Evolutionary conservation across 2,888 invertebrate species (phyloP), one percentile per base, ranked within the genome.

Genomic region (Caenorhabditis doughertyi): DNA sequence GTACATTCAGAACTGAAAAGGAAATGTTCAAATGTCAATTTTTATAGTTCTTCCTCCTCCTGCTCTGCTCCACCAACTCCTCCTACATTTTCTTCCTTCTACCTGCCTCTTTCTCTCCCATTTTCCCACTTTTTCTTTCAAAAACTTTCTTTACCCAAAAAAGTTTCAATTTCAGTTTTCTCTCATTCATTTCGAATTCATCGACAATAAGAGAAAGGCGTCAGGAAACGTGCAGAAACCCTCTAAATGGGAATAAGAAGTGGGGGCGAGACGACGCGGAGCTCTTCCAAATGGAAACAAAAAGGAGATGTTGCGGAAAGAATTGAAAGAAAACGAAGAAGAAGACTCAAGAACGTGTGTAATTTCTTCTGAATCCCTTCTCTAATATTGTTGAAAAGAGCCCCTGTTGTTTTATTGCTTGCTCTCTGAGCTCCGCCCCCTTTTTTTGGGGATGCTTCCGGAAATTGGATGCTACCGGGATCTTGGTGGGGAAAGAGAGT

Each of bases 151-250:
- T n/a, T 7, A 32, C 32, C 4, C 39, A 39, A 39, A 11, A 39
- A 39, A 39, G 72, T 62, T 73, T 73, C 62, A 27, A 62, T 73
- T 73, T 73, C 72, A 73, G 42, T 53, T 72, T 72, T 73, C 72
- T 18, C 72, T 73, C 72, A 73, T 73, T 60, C 60, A 72, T 72
- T n/a, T n/a, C n/a, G n/a, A n/a, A n/a, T n/a, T 73, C 72, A 73
- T 73, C 72, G 29, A 51, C 32, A 73, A 73, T 73, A 62, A n/a
- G n/a, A n/a, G n/a, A n/a, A 73, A 49, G 42, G 62, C 62, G 44
- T 27, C 56, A 44, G 29, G 27, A 73, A 58, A 73, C 62, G 62
- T 64, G 72, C 62, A 64, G 18, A 62, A n/a, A n/a, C n/a, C n/a
- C 62, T 35, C 13, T 51, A 3, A 53, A 18, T 3, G 25, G n/a